phyloP scores from a whole-genome alignment of 2,888 invertebrate genomes.

The Melikaiella ostensackeni region DNA sequence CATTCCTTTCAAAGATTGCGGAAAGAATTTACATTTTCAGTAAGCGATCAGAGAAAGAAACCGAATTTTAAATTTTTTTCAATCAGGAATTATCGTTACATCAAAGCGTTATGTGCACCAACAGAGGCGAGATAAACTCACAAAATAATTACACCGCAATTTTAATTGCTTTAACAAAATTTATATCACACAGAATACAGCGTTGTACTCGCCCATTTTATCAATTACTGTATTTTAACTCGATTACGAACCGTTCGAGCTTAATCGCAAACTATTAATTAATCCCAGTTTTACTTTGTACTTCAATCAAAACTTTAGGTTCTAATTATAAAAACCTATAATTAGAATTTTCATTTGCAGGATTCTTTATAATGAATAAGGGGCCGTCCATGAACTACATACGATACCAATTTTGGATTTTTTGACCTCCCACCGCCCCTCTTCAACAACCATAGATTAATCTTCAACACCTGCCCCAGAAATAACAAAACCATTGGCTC shows the following conservation, averaged over 20 bases:
- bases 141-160: neutral
- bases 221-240: neutral
- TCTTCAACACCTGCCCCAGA: too few species aligned
- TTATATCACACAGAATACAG: neutral
- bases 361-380: neutral
- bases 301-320: neutral
- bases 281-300: neutral
- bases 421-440: too few species aligned
- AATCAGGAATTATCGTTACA: slow-evolving; percentile 21
- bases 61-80: slow-evolving; percentile 20
- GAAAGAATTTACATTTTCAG: slow-evolving; percentile 23
- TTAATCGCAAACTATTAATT: neutral
- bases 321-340: neutral
- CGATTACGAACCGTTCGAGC: neutral
- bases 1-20: slow-evolving; percentile 5
- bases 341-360: neutral
- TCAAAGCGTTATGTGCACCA: neutral
- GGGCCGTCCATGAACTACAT: too few species aligned
- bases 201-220: neutral
- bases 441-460: too few species aligned
- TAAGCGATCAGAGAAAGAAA: slow-evolving; percentile 25
- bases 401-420: too few species aligned
- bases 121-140: neutral
- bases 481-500: too few species aligned
- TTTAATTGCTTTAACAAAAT: neutral